Conservation (phyloP, 2,113 vertebrate genomes). For the Crotalus helleri region DNA sequence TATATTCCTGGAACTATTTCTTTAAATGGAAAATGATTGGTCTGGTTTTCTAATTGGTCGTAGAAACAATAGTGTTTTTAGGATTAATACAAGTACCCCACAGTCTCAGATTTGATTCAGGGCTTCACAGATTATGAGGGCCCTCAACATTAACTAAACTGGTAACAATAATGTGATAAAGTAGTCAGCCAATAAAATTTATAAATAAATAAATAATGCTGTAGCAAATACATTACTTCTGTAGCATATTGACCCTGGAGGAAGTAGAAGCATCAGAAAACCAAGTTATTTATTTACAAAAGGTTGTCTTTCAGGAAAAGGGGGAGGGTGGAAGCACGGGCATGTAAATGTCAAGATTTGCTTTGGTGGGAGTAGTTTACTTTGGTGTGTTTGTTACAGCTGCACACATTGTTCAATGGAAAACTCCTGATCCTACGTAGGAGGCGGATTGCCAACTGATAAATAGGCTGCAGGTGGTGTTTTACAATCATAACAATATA, state of each 20-base stretch:
- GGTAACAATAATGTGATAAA: not conserved
- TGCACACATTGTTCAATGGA: not conserved
- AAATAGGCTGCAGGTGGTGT: not conserved
- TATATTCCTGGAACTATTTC: not conserved
- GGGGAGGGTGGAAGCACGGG: not conserved
- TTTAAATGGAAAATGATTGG: not conserved
- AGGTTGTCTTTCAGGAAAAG: not conserved
- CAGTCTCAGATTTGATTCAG: not conserved
- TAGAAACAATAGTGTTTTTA: not conserved
- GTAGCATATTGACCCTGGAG: not conserved
- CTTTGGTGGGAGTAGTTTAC: not conserved
- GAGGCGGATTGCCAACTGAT: not conserved
- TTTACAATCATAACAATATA: not conserved
- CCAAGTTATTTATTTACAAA: not conserved
- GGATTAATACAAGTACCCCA: not conserved
- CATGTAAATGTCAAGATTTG: not conserved
- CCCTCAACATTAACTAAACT: not conserved
- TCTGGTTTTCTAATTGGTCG: not conserved
- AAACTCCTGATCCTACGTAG: not conserved
- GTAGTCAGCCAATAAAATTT: not conserved
- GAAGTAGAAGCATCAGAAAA: not conserved
- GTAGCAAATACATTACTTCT: not conserved
- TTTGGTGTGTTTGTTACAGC: not conserved
- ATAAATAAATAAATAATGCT: not conserved
- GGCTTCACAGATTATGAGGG: not conserved